Percentiles rank a stretch among this genome's conserved stretches.
Evolutionary conservation across 1,140 invertebrate species (phyloP).

Genomic region (Radopholus similis): DNA sequence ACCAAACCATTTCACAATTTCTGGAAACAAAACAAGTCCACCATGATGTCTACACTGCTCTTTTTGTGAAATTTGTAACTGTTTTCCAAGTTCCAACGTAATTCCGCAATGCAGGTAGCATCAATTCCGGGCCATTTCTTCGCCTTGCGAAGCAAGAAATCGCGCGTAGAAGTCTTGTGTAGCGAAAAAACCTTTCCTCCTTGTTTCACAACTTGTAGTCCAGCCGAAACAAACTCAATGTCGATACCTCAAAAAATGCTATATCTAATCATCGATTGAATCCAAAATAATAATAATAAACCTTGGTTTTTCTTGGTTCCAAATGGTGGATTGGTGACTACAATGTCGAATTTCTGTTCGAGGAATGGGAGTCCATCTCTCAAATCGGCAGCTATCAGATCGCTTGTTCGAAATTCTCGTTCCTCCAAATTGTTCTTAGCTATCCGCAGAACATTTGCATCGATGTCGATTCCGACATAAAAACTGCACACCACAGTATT

Average conservation of each 20-base stretch:
- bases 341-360: slow-evolving; percentile 26
- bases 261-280: not conserved
- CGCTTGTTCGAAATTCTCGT: slow-evolving; percentile 1
- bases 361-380: not conserved
- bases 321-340: slow-evolving; percentile 36
- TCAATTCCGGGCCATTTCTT: slow-evolving; percentile 17
- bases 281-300: not conserved
- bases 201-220: slow-evolving; percentile 11
- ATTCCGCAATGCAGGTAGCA: slow-evolving; percentile 21
- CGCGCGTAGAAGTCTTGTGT: slow-evolving; percentile 25
- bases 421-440: slow-evolving; percentile 10
- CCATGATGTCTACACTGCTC: slow-evolving; percentile 24
- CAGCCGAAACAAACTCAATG: slow-evolving; percentile 21
- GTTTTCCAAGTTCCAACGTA: slow-evolving; percentile 22
- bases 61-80: slow-evolving; percentile 27
- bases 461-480: slow-evolving; percentile 23
- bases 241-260: slow-evolving; percentile 24
- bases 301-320: slow-evolving; percentile 32
- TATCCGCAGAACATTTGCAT: slow-evolving; percentile 1
- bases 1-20: slow-evolving; percentile 1
- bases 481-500: slow-evolving; percentile 5
- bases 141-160: slow-evolving; percentile 12
- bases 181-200: slow-evolving; percentile 27
- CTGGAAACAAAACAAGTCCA: slow-evolving; percentile 27
- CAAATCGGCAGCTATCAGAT: not conserved